phyloP scores from a whole-genome alignment of 1,140 invertebrate genomes.

The Dendroctonus ponderosae region DNA sequence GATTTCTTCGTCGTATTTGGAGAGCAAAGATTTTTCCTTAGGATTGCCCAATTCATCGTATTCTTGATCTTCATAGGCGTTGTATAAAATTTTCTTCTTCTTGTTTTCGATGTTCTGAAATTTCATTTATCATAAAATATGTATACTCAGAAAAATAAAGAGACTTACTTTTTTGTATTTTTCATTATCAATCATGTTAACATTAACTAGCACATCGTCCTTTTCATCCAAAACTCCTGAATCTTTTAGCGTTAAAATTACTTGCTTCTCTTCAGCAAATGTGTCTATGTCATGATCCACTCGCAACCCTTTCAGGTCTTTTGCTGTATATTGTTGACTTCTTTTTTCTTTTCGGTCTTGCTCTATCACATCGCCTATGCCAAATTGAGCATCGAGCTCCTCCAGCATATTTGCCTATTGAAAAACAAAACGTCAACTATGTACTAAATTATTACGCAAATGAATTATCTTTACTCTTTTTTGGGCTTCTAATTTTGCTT shows the following conservation, averaged over 20 bases:
- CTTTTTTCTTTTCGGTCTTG: constrained; percentile 69
- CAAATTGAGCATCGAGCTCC: constrained; percentile 94
- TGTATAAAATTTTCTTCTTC: constrained; percentile 77
- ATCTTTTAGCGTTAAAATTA: constrained; percentile 94
- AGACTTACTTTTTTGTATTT: constrained; percentile 73
- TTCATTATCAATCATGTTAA: constrained; percentile 94
- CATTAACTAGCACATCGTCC: constrained; percentile 90
- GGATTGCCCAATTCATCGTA: constrained; percentile 79
- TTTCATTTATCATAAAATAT: neutral
- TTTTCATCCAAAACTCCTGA: constrained; percentile 85
- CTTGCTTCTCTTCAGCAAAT: constrained; percentile 80
- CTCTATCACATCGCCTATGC: constrained; percentile 78
- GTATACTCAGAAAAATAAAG: neutral
- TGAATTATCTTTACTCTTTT: constrained; percentile 64
- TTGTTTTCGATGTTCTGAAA: constrained; percentile 78
- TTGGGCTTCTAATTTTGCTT: constrained; percentile 83
- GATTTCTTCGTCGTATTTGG: constrained; percentile 97
- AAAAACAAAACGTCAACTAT: neutral
- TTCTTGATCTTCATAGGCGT: constrained; percentile 85
- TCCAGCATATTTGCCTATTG: constrained; percentile 86
- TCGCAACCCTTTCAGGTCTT: constrained; percentile 77
- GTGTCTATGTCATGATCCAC: constrained; percentile 82
- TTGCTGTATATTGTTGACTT: constrained; percentile 63
- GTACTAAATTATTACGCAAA: neutral
- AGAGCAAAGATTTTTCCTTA: constrained; percentile 67